Percentiles rank a stretch among this genome's conserved stretches.
Conservation (phyloP, 2,113 vertebrate genomes). For the Tetrao urogallus region DNA sequence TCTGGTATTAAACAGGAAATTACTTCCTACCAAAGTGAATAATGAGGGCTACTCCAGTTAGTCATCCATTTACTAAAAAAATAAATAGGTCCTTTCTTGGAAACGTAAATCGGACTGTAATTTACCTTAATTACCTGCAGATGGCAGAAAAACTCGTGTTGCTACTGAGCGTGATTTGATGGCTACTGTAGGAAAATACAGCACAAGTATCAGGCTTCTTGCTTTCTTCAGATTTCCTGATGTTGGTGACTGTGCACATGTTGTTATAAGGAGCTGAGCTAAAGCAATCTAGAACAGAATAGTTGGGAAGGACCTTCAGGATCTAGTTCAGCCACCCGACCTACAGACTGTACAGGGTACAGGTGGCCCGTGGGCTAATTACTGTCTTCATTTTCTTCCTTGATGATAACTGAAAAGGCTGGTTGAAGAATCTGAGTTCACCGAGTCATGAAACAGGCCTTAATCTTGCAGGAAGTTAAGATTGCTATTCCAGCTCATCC, state of each 20-base stretch:
- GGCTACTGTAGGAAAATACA: background rate
- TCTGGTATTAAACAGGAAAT: constrained; percentile 75
- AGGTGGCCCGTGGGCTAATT: background rate
- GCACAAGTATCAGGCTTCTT: background rate
- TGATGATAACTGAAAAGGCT: background rate
- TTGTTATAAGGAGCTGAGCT: background rate
- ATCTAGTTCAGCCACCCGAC: background rate
- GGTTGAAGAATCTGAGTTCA: background rate
- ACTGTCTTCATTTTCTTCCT: background rate
- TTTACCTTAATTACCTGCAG: constrained; percentile 64
- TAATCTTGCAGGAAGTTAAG: background rate
- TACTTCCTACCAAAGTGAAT: constrained; percentile 69
- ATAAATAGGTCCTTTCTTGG: constrained; percentile 33
- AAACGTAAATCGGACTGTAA: background rate
- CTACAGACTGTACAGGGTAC: background rate
- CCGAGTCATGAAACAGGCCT: background rate
- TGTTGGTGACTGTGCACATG: background rate
- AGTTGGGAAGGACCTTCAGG: background rate
- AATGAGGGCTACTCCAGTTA: constrained; percentile 61
- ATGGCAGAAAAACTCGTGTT: constrained; percentile 59
- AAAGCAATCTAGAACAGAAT: background rate
- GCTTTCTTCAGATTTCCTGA: background rate
- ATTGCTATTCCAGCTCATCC: constrained; percentile 15
- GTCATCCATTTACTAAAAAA: constrained; percentile 48
- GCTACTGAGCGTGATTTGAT: background rate